These are phyloP conservation scores for Omphaloscelis lunosa DNA, from an alignment of 2,888 invertebrate genomes.

Conservation along the genomic window DNA sequence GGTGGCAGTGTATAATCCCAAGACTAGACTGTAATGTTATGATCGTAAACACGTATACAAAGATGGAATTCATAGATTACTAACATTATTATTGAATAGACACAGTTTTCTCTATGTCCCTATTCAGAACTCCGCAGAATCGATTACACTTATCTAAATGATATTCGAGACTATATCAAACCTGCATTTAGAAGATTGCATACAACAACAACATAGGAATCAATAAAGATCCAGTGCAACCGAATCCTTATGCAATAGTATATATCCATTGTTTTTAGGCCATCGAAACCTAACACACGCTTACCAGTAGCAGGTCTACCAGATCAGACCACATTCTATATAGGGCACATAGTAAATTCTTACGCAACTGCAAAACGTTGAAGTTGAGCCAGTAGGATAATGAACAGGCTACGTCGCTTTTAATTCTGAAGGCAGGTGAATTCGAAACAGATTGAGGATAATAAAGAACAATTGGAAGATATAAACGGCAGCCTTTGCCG, in stretches of 20 bases:
- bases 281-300: slow-evolving; percentile 18
- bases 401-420: slow-evolving; percentile 18
- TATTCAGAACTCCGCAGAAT: slow-evolving; percentile 46
- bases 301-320: not conserved
- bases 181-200: slow-evolving; percentile 51
- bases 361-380: slow-evolving; percentile 12
- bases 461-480: slow-evolving; percentile 55
- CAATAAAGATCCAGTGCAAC: slow-evolving; percentile 45
- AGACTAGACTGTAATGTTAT: slow-evolving; percentile 18
- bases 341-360: slow-evolving; percentile 11
- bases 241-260: slow-evolving; percentile 38
- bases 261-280: slow-evolving; percentile 8
- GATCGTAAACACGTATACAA: slow-evolving; percentile 24
- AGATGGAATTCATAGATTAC: slow-evolving; percentile 47
- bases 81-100: slow-evolving; percentile 31
- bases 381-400: slow-evolving; percentile 21
- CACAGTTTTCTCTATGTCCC: slow-evolving; percentile 31
- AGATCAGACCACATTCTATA: slow-evolving; percentile 11
- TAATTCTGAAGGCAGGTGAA: slow-evolving; percentile 51
- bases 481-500: slow-evolving; percentile 33
- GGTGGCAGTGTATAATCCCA: slow-evolving; percentile 27
- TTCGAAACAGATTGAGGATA: slow-evolving; percentile 37
- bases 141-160: slow-evolving; percentile 49
- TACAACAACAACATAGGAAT: slow-evolving; percentile 35
- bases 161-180: slow-evolving; percentile 47